phyloP scores from a whole-genome alignment of 1,140 invertebrate species.

The Bombus difficillimus region DNA sequence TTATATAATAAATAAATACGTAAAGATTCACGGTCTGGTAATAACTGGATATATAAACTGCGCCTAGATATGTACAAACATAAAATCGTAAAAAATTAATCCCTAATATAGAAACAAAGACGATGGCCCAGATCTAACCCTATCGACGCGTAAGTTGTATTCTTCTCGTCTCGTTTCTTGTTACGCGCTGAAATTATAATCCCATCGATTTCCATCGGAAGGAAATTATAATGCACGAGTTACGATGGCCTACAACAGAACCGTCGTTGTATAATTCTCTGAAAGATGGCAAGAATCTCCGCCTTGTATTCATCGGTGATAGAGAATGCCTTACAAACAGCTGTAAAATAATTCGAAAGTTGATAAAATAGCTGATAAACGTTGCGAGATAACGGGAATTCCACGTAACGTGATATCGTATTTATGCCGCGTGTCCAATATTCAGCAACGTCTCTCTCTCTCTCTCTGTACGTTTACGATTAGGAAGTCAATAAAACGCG shows the following conservation, averaged over 20 bases:
- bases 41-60: too few relatives aligned
- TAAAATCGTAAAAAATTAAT: too few relatives aligned
- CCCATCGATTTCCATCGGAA: not conserved
- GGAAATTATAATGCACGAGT: conserved; percentile 1
- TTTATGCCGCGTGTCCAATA: not conserved
- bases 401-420: conserved; percentile 15
- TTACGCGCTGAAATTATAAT: too few relatives aligned
- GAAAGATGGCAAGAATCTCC: not conserved
- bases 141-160: too few relatives aligned
- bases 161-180: too few relatives aligned
- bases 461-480: too few relatives aligned
- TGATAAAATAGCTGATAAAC: conserved; percentile 7
- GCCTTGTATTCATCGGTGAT: not conserved
- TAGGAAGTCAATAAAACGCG: not conserved
- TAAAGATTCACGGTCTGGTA: not conserved
- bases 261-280: not conserved
- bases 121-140: too few relatives aligned
- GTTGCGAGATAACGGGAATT: conserved; percentile 9
- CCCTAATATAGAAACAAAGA: too few relatives aligned
- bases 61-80: too few relatives aligned
- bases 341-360: not conserved
- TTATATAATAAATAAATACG: too few relatives aligned
- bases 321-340: not conserved
- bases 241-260: not conserved
- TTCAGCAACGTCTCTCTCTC: not conserved